A percentile compares a stretch with the other conserved stretches of the same genome.
Evolutionary conservation across 2,888 invertebrate genomes (phyloP).

Genomic region (Coenonympha arcania): DNA sequence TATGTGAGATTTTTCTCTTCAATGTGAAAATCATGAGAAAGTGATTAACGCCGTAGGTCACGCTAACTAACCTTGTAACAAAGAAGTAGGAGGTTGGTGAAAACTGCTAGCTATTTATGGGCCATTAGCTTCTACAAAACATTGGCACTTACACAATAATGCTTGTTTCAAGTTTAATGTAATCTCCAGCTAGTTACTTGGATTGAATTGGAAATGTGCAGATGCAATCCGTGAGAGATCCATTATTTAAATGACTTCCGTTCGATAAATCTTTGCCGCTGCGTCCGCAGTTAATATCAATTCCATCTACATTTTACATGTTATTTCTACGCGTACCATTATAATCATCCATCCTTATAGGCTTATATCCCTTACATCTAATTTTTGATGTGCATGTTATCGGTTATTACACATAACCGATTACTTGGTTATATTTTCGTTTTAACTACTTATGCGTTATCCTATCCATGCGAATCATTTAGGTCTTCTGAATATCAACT

Average conservation of each 20-base stretch:
- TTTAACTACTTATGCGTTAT: no score
- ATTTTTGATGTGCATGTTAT: no score
- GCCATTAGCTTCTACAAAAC: background rate
- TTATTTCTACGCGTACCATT: no score
- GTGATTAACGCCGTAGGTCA: background rate
- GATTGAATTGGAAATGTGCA: background rate
- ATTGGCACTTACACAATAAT: background rate
- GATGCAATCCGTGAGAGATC: background rate
- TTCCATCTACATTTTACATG: background rate
- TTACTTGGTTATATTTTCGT: no score
- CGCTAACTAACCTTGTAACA: background rate
- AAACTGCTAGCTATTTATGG: background rate
- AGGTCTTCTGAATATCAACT: no score
- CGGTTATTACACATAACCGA: no score
- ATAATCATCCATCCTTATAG: no score
- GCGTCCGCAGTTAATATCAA: background rate
- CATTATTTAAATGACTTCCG: background rate
- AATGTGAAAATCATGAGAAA: constrained; percentile 2
- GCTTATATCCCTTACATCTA: no score
- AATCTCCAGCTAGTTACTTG: background rate
- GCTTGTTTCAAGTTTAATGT: background rate
- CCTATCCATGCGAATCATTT: no score
- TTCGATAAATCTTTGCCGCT: background rate
- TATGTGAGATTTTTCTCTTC: constrained; percentile 9
- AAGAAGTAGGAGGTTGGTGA: background rate